phyloP scores from a whole-genome alignment of 2,113 vertebrate species.

The Paratilapia polleni region DNA sequence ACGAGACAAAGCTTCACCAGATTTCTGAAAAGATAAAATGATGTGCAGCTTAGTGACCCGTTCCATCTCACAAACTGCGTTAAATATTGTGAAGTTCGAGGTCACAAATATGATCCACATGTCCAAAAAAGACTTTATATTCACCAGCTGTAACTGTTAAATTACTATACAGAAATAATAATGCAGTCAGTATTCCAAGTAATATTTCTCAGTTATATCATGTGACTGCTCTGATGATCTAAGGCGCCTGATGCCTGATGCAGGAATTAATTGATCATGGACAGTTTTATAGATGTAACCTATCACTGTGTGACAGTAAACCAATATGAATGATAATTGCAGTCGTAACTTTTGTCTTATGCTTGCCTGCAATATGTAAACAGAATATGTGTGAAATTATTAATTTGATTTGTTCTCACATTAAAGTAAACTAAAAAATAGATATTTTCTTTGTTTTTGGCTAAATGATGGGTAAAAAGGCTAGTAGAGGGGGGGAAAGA shows the following conservation, averaged over 20 bases:
- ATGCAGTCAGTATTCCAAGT: background rate
- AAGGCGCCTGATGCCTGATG: background rate
- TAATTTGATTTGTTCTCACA: background rate
- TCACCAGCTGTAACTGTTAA: too few relatives aligned
- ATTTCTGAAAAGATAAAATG: background rate
- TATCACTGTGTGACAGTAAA: background rate
- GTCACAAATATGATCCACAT: too few relatives aligned
- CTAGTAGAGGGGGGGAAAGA: background rate
- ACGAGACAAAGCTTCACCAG: background rate
- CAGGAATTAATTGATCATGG: background rate
- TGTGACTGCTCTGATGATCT: background rate
- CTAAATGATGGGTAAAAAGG: background rate
- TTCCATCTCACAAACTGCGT: background rate
- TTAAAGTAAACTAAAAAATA: background rate
- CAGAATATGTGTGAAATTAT: background rate
- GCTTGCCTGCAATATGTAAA: background rate
- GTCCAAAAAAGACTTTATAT: background rate
- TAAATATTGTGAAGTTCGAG: background rate
- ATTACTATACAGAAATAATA: background rate
- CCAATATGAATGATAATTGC: background rate
- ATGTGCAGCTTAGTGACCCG: background rate
- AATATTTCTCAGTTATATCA: background rate
- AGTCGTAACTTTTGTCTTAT: background rate
- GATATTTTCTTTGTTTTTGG: background rate
- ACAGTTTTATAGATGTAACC: background rate